Percentiles rank a stretch among this genome's conserved stretches.
These are phyloP conservation scores for Aphaenogaster ashmeadi DNA, from an alignment of 1,140 invertebrate species.

Conservation along the genomic window DNA sequence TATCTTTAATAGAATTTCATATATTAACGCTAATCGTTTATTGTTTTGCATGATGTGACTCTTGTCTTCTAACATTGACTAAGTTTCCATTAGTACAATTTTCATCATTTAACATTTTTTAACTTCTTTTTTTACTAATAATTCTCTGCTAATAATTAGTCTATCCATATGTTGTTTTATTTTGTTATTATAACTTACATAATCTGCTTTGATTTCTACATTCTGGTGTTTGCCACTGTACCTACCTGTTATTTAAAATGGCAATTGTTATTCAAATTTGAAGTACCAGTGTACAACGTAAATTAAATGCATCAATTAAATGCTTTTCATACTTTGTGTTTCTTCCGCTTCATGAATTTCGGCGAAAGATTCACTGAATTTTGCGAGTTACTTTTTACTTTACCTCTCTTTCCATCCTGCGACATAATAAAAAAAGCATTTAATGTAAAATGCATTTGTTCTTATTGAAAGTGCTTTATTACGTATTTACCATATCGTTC, in stretches of 20 bases:
- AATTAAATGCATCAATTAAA: not conserved
- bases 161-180: not conserved
- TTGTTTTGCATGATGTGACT: not conserved
- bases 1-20: not conserved
- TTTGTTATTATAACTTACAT: not conserved
- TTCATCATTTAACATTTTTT: not conserved
- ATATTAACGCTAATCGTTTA: not conserved
- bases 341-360: not conserved
- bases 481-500: constrained; percentile 27
- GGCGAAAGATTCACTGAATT: not conserved
- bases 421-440: constrained; percentile 19
- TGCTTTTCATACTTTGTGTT: not conserved
- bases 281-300: not conserved
- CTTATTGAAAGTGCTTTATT: constrained; percentile 35
- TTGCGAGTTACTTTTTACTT: not conserved
- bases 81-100: not conserved
- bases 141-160: not conserved
- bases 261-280: constrained; percentile 12
- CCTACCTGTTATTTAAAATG: not conserved
- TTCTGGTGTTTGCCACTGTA: not conserved
- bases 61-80: not conserved
- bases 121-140: not conserved
- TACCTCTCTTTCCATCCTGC: not conserved
- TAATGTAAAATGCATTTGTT: constrained; percentile 38
- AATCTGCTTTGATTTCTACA: not conserved